Evolutionary conservation across 2,888 invertebrate genomes (phyloP).

Genomic region (Fragum sueziense): DNA sequence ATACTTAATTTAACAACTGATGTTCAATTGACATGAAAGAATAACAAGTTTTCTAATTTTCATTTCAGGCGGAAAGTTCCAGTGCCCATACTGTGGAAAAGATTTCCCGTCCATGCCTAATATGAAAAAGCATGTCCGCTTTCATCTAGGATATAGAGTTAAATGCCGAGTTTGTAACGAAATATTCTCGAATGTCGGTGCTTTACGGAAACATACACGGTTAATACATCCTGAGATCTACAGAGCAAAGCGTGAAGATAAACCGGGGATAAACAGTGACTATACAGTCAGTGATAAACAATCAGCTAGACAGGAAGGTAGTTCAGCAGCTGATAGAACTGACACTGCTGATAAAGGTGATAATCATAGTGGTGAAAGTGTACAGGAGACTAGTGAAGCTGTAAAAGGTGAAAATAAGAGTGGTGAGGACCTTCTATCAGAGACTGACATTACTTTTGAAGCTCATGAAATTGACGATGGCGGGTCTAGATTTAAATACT

Average conservation of each 20-base stretch:
- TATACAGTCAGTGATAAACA: neutral
- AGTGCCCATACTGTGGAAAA: slow-evolving; percentile 77
- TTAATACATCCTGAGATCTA: slow-evolving; percentile 63
- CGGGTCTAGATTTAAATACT: slow-evolving; percentile 72
- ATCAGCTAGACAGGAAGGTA: neutral
- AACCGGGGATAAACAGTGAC: slow-evolving; percentile 1
- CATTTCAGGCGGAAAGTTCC: slow-evolving; percentile 46
- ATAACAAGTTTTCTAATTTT: neutral
- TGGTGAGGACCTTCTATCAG: slow-evolving; percentile 32
- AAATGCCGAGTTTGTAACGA: slow-evolving; percentile 70
- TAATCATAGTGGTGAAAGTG: neutral
- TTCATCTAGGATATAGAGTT: slow-evolving; percentile 72
- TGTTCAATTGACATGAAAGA: no score
- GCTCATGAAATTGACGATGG: slow-evolving; percentile 65
- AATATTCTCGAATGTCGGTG: slow-evolving; percentile 65
- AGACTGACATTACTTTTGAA: slow-evolving; percentile 52
- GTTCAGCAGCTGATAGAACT: neutral
- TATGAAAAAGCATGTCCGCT: slow-evolving; percentile 80
- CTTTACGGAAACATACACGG: slow-evolving; percentile 63
- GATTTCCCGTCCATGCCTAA: slow-evolving; percentile 80
- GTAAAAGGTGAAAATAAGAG: neutral
- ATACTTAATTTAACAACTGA: no score
- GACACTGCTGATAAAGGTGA: neutral
- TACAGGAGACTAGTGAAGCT: neutral
- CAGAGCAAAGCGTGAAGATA: slow-evolving; percentile 48